These are phyloP conservation scores for Lycorma delicatula DNA, from an alignment of 1,140 invertebrate species.

Conservation along the genomic window DNA sequence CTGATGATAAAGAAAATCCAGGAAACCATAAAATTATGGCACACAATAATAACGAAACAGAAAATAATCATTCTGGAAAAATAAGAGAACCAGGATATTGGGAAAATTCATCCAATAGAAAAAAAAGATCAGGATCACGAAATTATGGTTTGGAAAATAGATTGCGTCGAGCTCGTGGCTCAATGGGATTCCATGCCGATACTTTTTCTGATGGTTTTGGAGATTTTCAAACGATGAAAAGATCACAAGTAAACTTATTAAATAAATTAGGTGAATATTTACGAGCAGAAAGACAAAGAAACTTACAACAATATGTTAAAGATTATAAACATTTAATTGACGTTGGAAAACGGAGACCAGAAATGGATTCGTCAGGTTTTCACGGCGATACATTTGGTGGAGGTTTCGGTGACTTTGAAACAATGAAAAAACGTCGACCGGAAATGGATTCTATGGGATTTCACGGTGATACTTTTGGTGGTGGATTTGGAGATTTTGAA, in stretches of 20 bases:
- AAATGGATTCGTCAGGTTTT: slow-evolving; percentile 32
- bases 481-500: slow-evolving; percentile 35
- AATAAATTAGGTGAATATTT: neutral
- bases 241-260: slow-evolving; percentile 4
- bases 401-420: slow-evolving; percentile 38
- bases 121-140: neutral
- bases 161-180: slow-evolving; percentile 27
- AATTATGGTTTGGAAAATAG: slow-evolving; percentile 28
- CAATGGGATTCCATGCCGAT: slow-evolving; percentile 35
- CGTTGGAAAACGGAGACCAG: slow-evolving; percentile 34
- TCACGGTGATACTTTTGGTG: slow-evolving; percentile 26
- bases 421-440: slow-evolving; percentile 33
- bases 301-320: neutral
- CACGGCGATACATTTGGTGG: slow-evolving; percentile 35
- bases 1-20: neutral
- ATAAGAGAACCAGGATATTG: slow-evolving; percentile 13
- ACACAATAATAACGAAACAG: neutral
- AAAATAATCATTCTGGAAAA: slow-evolving; percentile 11
- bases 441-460: slow-evolving; percentile 29
- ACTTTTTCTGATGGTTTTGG: slow-evolving; percentile 33
- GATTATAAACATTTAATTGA: neutral
- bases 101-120: slow-evolving; percentile 15
- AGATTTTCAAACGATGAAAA: slow-evolving; percentile 35
- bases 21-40: neutral
- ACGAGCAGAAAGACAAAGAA: neutral